phyloP scores from a whole-genome alignment of 2,113 vertebrate genomes.

The Sceloporus tristichus region DNA sequence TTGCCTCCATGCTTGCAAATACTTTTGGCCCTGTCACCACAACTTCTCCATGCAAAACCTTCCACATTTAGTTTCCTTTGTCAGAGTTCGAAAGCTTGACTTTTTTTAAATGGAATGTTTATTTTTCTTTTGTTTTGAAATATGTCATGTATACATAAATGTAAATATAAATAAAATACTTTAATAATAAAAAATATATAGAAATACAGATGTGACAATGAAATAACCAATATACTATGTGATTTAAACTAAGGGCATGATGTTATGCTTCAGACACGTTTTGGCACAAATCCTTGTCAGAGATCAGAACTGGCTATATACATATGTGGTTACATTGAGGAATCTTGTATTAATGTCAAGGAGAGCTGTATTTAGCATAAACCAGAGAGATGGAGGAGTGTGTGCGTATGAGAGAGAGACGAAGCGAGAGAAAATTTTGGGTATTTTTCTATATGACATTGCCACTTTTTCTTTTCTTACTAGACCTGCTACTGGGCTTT shows the following conservation, averaged over 20 bases:
- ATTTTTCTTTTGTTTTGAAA: too few relatives aligned
- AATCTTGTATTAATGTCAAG: not conserved
- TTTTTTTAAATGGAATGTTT: too few relatives aligned
- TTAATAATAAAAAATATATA: too few relatives aligned
- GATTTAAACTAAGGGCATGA: not conserved
- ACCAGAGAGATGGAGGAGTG: too few relatives aligned
- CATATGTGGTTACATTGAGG: not conserved
- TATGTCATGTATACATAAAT: too few relatives aligned
- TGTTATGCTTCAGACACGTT: not conserved
- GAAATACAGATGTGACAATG: not conserved
- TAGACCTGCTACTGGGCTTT: not conserved
- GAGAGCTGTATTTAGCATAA: not conserved
- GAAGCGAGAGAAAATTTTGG: too few relatives aligned
- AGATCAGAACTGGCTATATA: not conserved
- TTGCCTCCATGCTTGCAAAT: not conserved
- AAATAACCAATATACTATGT: not conserved
- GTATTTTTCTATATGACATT: not conserved
- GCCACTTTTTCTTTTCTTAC: not conserved
- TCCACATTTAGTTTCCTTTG: not conserved
- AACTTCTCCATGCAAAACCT: not conserved
- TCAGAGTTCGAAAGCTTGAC: not conserved
- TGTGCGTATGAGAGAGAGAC: too few relatives aligned
- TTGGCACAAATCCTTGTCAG: not conserved
- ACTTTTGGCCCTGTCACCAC: not conserved
- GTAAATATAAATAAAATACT: too few relatives aligned